phyloP scores from a whole-genome alignment of 2,797 vertebrate species.

The Sciaenops ocellatus region DNA sequence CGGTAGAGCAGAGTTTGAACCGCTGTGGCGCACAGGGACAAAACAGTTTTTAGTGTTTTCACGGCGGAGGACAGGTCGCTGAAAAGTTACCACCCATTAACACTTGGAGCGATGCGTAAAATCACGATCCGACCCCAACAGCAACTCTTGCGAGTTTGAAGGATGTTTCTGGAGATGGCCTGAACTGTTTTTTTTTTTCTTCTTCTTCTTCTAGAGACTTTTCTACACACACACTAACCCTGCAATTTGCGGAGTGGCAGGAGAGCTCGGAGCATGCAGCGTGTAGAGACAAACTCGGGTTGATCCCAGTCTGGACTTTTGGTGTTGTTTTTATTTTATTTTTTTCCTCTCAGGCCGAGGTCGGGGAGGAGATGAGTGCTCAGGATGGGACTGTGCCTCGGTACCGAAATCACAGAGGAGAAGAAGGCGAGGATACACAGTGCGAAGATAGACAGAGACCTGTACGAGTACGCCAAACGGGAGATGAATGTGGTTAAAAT shows the following conservation, averaged over 20 bases:
- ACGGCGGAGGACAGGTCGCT: background rate
- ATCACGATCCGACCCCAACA: background rate
- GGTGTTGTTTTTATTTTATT: background rate
- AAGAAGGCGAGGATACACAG: constrained; percentile 83
- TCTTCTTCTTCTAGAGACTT: background rate
- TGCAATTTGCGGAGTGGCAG: background rate
- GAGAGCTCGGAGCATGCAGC: constrained; percentile 28
- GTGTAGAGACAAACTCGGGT: background rate
- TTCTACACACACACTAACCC: background rate
- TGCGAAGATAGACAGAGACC: constrained; percentile 81
- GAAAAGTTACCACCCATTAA: background rate
- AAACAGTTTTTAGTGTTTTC: background rate
- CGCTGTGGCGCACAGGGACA: constrained; percentile 22
- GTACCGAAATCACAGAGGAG: constrained; percentile 83
- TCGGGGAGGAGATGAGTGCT: constrained; percentile 75
- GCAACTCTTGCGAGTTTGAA: background rate
- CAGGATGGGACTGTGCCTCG: constrained; percentile 87
- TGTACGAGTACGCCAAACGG: constrained; percentile 82
- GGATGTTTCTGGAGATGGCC: constrained; percentile 32
- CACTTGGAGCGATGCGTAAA: constrained; percentile 27
- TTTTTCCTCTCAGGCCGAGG: constrained; percentile 21
- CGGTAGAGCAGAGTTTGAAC: constrained; percentile 63
- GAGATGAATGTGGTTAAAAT: constrained; percentile 87
- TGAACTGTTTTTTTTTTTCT: constrained; percentile 26
- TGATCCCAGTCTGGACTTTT: constrained; percentile 31